Evolutionary conservation across 2,797 vertebrate species (phyloP), one percentile per base, ranked within the genome.

Genomic region (Pteropus rufus): DNA sequence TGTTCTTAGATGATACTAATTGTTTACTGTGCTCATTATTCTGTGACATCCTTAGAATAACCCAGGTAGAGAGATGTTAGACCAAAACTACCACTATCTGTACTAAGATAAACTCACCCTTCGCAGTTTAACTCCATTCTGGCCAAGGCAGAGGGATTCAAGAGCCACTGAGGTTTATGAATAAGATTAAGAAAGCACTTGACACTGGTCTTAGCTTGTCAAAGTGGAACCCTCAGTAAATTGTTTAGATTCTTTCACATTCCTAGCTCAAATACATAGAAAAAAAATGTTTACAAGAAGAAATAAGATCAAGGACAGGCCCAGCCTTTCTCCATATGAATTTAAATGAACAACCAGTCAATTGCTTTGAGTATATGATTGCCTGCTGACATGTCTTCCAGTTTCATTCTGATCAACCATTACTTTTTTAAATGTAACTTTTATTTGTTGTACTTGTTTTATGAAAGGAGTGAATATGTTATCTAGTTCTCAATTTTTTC

Each of bases 21-120:
- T 97, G 95, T 96, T 95, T 95, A 89, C 87, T 80, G 69, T 96
- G 93, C 94, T 96, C 81, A 87, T 97, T 82, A 92, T 77, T 95
- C 72, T 87, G 80, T 92, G 93, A 95, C 91, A 90, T 96, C 79
- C 90, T 96, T 88, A 93, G 87, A 97, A 89, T 96, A 95, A 94
- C 79, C 56, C 95, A 91, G 88, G 88, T 94, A 93, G 81, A 82
- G 58, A 89, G 12, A 93, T 81, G 39, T 80, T 90, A 91, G 69
- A 49, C 46, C 7, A 72, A 86, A 95, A 94, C 83, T 80, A 67
- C 46, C 82, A 77, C 4, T 81, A 91, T 86, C 80, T 80, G 79
- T 90, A 31, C 49, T 75, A 75, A 79, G 44, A 91, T 39, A 93
- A 73, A 95, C 36, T 95, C 41, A 82, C 18, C 29, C 11, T 58